phyloP scores from a whole-genome alignment of 2,113 vertebrate genomes.

The Ceyx melanurus region DNA sequence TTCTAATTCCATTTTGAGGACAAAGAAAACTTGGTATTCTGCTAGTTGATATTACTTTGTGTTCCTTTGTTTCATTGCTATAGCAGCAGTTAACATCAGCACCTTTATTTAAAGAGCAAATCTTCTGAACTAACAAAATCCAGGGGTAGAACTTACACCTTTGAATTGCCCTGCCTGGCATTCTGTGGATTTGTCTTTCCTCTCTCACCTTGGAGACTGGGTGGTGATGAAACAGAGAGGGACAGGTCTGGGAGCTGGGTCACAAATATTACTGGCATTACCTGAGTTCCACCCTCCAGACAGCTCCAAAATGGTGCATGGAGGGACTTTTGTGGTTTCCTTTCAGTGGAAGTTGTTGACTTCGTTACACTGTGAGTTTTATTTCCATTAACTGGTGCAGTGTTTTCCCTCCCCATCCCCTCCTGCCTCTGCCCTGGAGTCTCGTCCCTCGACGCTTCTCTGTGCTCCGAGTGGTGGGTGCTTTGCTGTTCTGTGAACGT shows the following conservation, averaged over 20 bases:
- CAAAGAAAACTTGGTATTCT: background rate
- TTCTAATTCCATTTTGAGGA: conserved; percentile 43
- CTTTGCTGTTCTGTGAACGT: background rate
- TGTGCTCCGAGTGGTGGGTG: background rate
- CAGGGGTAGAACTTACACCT: conserved; percentile 54
- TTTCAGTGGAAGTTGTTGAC: conserved; percentile 42
- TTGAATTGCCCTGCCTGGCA: background rate
- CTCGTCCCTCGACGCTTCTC: background rate
- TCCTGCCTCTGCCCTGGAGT: background rate
- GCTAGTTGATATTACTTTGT: conserved; percentile 10
- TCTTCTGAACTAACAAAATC: conserved; percentile 19
- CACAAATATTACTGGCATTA: rapidly evolving
- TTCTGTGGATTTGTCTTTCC: background rate
- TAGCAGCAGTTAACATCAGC: background rate
- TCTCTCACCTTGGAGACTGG: background rate
- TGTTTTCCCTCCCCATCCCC: background rate
- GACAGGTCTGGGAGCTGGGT: background rate
- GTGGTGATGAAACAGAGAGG: background rate
- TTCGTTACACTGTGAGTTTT: background rate
- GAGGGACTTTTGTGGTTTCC: conserved; percentile 61
- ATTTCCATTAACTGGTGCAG: background rate
- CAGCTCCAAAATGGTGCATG: background rate
- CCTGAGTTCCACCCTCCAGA: background rate
- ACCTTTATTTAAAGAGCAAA: background rate
- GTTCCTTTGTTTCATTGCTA: conserved; percentile 24